phyloP scores from a whole-genome alignment of 2,797 vertebrate genomes.

The Micrastur ruficollis region DNA sequence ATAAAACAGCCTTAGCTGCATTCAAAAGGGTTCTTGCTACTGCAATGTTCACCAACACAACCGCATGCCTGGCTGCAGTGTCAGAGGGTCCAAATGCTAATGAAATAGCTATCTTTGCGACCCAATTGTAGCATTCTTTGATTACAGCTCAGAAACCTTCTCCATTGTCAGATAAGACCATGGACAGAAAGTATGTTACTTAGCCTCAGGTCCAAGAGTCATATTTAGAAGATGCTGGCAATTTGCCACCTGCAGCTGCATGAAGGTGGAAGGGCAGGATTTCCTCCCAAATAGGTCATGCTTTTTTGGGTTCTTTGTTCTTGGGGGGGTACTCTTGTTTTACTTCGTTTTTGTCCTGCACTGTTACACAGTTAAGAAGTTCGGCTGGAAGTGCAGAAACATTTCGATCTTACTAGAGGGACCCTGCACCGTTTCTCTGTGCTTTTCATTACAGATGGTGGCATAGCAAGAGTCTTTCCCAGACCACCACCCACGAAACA shows the following conservation, averaged over 20 bases:
- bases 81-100: not conserved
- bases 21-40: not conserved
- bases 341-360: not conserved
- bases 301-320: conserved; percentile 56
- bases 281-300: conserved; percentile 56
- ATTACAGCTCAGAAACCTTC: not conserved
- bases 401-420: not conserved
- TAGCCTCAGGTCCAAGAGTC: conserved; percentile 5
- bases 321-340: not conserved
- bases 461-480: not conserved
- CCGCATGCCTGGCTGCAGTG: not conserved
- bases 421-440: not conserved
- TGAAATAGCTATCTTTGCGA: not conserved
- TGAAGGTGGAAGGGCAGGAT: conserved; percentile 60
- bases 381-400: not conserved
- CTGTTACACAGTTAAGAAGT: not conserved
- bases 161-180: not conserved
- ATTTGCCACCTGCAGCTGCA: conserved; percentile 55
- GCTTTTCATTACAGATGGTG: not conserved
- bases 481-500: not conserved
- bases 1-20: not conserved
- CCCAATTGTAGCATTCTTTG: not conserved
- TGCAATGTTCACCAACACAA: not conserved
- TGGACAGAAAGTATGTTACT: not conserved
- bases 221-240: conserved; percentile 43